Percentiles rank a stretch among this genome's conserved stretches.
Conservation (phyloP, 1,140 invertebrate genomes). For the Lanistes nyassanus region DNA sequence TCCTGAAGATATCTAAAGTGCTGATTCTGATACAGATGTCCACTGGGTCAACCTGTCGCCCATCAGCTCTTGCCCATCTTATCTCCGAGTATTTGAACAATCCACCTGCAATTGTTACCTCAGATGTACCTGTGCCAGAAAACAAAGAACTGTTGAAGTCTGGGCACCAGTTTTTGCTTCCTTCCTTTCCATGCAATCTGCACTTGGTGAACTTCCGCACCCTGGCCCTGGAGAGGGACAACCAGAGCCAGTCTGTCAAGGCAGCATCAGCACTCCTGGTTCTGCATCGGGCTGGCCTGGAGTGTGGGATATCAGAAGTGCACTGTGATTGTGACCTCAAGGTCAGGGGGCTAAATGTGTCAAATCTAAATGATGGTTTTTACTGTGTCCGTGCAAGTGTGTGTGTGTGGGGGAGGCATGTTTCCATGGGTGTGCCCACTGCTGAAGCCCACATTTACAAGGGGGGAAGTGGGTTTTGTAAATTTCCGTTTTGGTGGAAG, state of each 20-base stretch:
- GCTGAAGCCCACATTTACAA: too few relatives aligned
- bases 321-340: slow-evolving; percentile 24
- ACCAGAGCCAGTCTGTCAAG: neutral
- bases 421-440: too few relatives aligned
- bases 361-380: too few relatives aligned
- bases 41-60: slow-evolving; percentile 21
- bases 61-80: slow-evolving; percentile 31
- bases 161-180: slow-evolving; percentile 41
- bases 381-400: too few relatives aligned
- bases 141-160: slow-evolving; percentile 72
- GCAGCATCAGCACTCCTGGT: slow-evolving; percentile 24
- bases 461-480: too few relatives aligned
- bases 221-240: neutral
- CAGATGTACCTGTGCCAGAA: slow-evolving; percentile 68
- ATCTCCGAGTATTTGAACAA: slow-evolving; percentile 28
- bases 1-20: neutral
- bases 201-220: slow-evolving; percentile 48
- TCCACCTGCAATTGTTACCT: slow-evolving; percentile 61
- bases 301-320: slow-evolving; percentile 28
- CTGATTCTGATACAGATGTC: neutral
- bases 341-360: too few relatives aligned
- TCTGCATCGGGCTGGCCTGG: slow-evolving; percentile 28
- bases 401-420: too few relatives aligned
- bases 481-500: too few relatives aligned
- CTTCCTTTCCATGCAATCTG: slow-evolving; percentile 55